Conservation (phyloP, 2,113 vertebrate species). For the Chamaea fasciata region DNA sequence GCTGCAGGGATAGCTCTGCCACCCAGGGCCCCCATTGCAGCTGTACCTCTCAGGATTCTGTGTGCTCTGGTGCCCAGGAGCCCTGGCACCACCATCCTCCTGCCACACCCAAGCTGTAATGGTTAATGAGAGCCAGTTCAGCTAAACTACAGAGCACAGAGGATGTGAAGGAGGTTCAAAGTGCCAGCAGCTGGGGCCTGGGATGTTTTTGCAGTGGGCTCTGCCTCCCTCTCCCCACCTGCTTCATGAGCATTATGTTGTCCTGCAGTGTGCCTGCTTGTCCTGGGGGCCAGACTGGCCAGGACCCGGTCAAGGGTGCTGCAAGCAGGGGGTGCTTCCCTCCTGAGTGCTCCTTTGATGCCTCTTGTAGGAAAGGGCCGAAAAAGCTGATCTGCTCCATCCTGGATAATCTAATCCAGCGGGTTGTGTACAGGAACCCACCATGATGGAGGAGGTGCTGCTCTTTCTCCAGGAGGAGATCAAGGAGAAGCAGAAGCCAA, state of each 20-base stretch:
- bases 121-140: rapidly evolving
- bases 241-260: not conserved
- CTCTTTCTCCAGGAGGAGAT: not conserved
- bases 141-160: not conserved
- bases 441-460: not conserved
- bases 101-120: not conserved
- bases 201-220: not conserved
- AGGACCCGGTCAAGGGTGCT: not conserved
- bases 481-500: not conserved
- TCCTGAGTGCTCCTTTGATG: not conserved
- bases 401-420: not conserved
- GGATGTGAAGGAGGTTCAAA: not conserved
- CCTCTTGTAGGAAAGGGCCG: not conserved
- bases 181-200: not conserved
- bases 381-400: not conserved
- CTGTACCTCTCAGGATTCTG: rapidly evolving
- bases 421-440: not conserved
- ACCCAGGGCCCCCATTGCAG: not conserved
- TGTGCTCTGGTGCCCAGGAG: not conserved
- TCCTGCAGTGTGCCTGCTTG: not conserved
- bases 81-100: not conserved
- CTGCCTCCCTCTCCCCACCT: not conserved
- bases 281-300: not conserved
- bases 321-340: not conserved
- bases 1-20: not conserved